A percentile compares a stretch with the other conserved stretches of the same genome.
Evolutionary conservation across 2,113 vertebrate genomes (phyloP).

Genomic region (Smithornis capensis): DNA sequence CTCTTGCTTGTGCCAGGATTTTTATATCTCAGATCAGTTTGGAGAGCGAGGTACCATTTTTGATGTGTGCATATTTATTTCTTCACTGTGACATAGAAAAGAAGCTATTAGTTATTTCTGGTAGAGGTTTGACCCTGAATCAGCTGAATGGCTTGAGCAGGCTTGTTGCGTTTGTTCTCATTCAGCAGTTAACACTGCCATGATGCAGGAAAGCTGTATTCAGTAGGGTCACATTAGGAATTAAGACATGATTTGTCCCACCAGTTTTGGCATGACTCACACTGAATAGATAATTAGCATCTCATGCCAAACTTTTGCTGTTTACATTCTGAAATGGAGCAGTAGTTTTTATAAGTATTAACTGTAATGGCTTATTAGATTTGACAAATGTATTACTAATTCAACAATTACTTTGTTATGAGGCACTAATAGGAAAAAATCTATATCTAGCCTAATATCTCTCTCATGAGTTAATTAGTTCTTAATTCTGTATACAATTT

Average conservation of each 20-base stretch:
- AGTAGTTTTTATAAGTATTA: constrained; percentile 18
- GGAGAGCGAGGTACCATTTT: background rate
- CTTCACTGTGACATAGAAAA: background rate
- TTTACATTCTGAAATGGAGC: background rate
- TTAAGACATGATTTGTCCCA: background rate
- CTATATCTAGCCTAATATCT: background rate
- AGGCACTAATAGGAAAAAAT: constrained; percentile 15
- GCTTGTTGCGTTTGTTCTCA: background rate
- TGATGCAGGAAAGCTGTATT: background rate
- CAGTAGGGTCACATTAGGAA: background rate
- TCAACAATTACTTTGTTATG: background rate
- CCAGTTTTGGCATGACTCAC: background rate
- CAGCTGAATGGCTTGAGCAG: background rate
- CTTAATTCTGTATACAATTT: constrained; percentile 12
- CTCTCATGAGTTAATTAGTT: background rate
- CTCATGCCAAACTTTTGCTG: background rate
- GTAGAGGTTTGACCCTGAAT: background rate
- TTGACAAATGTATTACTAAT: constrained; percentile 42
- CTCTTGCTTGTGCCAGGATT: fast-evolving
- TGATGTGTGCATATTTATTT: background rate
- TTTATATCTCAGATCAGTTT: background rate
- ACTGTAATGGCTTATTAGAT: constrained; percentile 5
- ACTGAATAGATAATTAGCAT: constrained; percentile 28
- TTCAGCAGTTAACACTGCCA: background rate
- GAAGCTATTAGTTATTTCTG: background rate